A percentile compares a stretch with the other conserved stretches of the same genome.
Evolutionary conservation across 2,888 invertebrate species (phyloP).

Genomic region (Molorchus minor): DNA sequence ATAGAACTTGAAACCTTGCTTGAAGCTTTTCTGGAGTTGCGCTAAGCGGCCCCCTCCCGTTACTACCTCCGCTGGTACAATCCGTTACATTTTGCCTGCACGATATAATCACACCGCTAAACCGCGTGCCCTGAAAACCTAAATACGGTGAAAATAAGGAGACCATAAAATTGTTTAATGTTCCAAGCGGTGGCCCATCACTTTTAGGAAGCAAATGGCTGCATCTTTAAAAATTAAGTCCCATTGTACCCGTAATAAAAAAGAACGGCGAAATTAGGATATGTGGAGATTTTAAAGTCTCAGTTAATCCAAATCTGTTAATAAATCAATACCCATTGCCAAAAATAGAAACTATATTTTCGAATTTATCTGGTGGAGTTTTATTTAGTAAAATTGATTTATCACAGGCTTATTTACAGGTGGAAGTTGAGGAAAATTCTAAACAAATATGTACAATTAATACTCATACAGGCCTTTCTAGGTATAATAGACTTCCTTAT

Average conservation of each 20-base stretch:
- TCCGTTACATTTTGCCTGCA: no score
- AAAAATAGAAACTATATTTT: conserved; percentile 29
- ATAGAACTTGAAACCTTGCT: no score
- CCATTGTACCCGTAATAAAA: conserved; percentile 23
- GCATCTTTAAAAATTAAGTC: conserved; percentile 4
- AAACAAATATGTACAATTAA: neutral
- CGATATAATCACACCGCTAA: no score
- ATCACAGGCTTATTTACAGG: neutral
- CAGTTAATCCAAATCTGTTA: conserved; percentile 33
- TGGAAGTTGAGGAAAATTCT: neutral
- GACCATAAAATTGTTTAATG: neutral
- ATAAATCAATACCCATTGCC: conserved; percentile 34
- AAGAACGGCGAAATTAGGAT: conserved; percentile 20
- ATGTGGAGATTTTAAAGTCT: conserved; percentile 36
- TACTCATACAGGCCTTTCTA: neutral
- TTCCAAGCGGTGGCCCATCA: neutral
- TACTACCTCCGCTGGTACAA: no score
- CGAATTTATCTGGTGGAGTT: neutral
- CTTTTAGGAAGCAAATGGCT: conserved; percentile 4
- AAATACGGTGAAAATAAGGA: neutral
- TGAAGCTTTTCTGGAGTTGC: no score
- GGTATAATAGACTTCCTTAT: neutral
- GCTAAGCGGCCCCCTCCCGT: no score
- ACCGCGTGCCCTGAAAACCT: no score
- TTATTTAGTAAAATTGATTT: neutral